phyloP scores from a whole-genome alignment of 1,140 invertebrate species.

The Hydropsyche tenuis region DNA sequence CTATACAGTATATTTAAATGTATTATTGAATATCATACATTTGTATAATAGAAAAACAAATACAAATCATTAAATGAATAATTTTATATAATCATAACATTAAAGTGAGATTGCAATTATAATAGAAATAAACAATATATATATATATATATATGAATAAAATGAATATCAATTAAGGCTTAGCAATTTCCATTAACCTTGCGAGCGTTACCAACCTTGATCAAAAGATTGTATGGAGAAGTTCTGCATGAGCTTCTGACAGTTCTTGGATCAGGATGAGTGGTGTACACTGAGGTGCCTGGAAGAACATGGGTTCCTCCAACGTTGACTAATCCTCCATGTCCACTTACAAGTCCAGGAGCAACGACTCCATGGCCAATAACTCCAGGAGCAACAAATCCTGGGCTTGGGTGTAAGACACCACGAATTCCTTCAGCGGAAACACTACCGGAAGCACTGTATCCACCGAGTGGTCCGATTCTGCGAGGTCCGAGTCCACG shows the following conservation, averaged over 20 bases:
- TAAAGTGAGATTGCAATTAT: background rate
- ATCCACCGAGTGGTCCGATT: background rate
- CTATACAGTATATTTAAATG: background rate
- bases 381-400: background rate
- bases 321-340: background rate
- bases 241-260: slow-evolving; percentile 32
- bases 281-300: slow-evolving; percentile 24
- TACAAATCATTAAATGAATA: background rate
- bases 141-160: too few species aligned
- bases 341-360: background rate
- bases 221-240: slow-evolving; percentile 38
- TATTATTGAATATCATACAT: background rate
- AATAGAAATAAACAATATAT: background rate
- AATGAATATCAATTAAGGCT: background rate
- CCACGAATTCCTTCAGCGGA: slow-evolving; percentile 27
- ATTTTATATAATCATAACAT: background rate
- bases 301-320: slow-evolving; percentile 20
- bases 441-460: background rate
- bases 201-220: slow-evolving; percentile 44
- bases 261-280: slow-evolving; percentile 30
- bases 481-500: background rate
- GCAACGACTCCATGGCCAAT: background rate
- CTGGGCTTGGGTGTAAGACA: background rate
- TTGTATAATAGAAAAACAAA: background rate
- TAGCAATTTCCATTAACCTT: slow-evolving; percentile 42